A percentile compares a stretch with the other conserved stretches of the same genome.
Conservation (phyloP, 2,113 vertebrate genomes). For the Cettia cetti region DNA sequence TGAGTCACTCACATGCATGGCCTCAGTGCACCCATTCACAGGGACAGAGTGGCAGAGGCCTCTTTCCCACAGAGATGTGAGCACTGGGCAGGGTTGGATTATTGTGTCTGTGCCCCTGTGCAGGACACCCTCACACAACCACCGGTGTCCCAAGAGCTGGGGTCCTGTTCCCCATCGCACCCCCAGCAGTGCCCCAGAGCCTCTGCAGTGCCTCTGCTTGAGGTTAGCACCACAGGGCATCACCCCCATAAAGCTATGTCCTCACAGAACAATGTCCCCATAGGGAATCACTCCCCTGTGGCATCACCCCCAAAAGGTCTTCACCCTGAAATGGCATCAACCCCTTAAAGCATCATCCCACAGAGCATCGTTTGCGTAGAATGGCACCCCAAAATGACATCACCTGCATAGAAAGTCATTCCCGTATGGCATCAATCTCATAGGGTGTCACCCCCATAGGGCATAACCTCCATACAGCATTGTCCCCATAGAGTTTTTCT, state of each 20-base stretch:
- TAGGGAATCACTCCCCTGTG: not conserved
- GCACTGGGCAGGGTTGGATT: accelerated
- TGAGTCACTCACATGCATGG: accelerated
- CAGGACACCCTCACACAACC: not conserved
- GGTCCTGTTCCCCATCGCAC: not conserved
- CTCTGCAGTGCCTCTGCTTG: not conserved
- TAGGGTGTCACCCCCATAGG: not conserved
- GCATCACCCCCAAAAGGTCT: not conserved
- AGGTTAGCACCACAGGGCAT: not conserved
- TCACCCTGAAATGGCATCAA: not conserved
- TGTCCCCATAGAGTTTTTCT: not conserved
- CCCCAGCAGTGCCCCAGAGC: not conserved
- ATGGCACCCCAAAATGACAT: not conserved
- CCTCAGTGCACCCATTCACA: accelerated
- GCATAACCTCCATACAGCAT: not conserved
- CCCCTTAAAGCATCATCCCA: not conserved
- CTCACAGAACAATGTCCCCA: not conserved
- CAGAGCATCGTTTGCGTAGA: accelerated
- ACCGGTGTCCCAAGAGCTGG: not conserved
- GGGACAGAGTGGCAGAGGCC: accelerated
- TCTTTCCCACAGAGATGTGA: accelerated
- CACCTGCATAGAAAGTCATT: accelerated
- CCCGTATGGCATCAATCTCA: not conserved
- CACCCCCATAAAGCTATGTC: no score
- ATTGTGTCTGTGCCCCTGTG: accelerated